Conservation (phyloP, 2,797 vertebrate species). For the Sebastes vulpes region DNA sequence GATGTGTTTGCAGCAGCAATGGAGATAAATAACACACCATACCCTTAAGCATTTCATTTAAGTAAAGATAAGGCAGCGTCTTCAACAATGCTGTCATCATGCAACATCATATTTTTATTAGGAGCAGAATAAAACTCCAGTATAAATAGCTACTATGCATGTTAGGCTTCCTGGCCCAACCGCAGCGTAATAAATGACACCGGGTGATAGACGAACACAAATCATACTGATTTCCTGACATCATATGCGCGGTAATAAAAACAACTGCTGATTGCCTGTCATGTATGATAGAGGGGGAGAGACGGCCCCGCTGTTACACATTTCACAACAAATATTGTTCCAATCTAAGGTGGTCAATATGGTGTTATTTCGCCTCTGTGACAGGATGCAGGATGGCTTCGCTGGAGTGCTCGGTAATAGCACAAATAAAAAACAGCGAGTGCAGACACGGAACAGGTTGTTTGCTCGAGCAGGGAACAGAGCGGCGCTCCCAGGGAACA, state of each 20-base stretch:
- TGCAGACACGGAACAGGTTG: conserved; percentile 24
- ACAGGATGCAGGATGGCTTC: conserved; percentile 25
- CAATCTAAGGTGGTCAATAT: conserved; percentile 20
- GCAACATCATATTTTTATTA: not conserved
- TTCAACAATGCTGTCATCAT: not conserved
- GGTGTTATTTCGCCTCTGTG: conserved; percentile 33
- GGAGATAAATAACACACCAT: not conserved
- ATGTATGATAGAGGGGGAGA: conserved; percentile 18
- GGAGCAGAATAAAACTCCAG: not conserved
- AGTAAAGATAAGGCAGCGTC: not conserved
- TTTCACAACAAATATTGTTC: conserved; percentile 34
- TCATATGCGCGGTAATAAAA: conserved; percentile 38
- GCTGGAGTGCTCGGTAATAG: conserved; percentile 24
- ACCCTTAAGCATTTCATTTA: not conserved
- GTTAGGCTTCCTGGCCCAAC: not conserved
- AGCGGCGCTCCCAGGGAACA: conserved; percentile 7
- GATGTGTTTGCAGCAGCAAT: not conserved
- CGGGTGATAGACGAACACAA: conserved; percentile 33
- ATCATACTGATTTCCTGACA: conserved; percentile 49
- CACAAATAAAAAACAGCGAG: conserved; percentile 27
- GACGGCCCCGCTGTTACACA: conserved; percentile 8
- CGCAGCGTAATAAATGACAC: conserved; percentile 14
- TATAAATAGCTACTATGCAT: not conserved
- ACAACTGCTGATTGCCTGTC: conserved; percentile 49
- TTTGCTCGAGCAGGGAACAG: conserved; percentile 19